A percentile compares a stretch with the other conserved stretches of the same genome.
These are phyloP conservation scores for Physella acuta DNA, from an alignment of 1,140 invertebrate genomes.

Conservation along the genomic window DNA sequence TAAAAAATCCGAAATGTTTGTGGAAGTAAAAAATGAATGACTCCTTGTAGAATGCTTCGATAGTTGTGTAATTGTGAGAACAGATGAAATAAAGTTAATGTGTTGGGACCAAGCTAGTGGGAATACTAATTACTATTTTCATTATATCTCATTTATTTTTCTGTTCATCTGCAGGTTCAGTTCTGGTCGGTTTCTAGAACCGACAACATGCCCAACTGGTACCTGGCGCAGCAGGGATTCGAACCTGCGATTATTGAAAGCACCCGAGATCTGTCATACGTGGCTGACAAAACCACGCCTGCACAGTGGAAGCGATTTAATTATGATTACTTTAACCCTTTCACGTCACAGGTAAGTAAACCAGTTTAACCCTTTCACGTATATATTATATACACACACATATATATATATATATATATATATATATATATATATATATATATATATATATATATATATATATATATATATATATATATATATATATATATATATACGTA, in stretches of 20 bases:
- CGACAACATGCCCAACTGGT: slow-evolving; percentile 50
- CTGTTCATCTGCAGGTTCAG: neutral
- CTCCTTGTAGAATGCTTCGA: neutral
- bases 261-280: slow-evolving; percentile 38
- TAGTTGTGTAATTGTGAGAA: neutral
- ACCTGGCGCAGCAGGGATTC: slow-evolving; percentile 33
- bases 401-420: no score
- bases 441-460: no score
- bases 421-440: no score
- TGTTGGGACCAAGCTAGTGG: neutral
- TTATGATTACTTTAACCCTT: slow-evolving; percentile 29
- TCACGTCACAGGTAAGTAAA: slow-evolving; percentile 21
- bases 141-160: neutral
- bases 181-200: slow-evolving; percentile 44
- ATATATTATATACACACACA: no score
- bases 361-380: no score
- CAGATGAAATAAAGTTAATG: neutral
- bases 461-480: no score
- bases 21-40: neutral
- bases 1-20: neutral
- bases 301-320: slow-evolving; percentile 47
- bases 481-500: no score
- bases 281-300: slow-evolving; percentile 33
- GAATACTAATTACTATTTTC: neutral
- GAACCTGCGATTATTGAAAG: slow-evolving; percentile 27